Conservation (phyloP, 1,140 invertebrate species). For the Drosophila lini region DNA sequence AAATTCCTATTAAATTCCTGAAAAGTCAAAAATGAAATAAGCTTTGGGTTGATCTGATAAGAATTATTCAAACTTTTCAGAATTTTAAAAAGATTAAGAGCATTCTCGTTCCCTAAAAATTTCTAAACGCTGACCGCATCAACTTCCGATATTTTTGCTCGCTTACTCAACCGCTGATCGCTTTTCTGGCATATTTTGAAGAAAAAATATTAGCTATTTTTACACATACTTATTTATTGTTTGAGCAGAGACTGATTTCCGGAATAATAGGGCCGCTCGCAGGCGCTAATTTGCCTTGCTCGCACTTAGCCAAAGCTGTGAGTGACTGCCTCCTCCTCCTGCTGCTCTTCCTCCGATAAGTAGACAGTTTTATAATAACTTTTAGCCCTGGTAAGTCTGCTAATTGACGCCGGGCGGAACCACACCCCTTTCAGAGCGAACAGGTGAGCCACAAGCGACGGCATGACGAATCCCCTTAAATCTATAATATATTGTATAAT, state of each 20-base stretch:
- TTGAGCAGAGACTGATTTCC: slow-evolving; percentile 36
- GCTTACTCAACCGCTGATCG: slow-evolving; percentile 17
- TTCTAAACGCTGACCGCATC: neutral
- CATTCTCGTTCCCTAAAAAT: neutral
- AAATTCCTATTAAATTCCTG: neutral
- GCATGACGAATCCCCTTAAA: slow-evolving; percentile 39
- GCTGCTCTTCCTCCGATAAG: neutral
- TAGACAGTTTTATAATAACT: slow-evolving; percentile 40
- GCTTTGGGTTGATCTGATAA: neutral
- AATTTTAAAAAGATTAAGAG: neutral
- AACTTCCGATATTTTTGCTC: slow-evolving; percentile 7
- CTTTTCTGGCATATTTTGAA: slow-evolving; percentile 17
- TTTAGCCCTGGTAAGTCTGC: slow-evolving; percentile 39
- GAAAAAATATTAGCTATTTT: slow-evolving; percentile 27
- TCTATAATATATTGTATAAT: slow-evolving; percentile 18
- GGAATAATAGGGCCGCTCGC: slow-evolving; percentile 2
- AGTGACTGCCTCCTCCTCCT: slow-evolving; percentile 5
- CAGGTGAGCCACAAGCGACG: slow-evolving; percentile 26
- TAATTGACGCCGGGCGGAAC: slow-evolving; percentile 42
- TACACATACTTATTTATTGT: slow-evolving; percentile 19
- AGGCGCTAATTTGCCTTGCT: slow-evolving; percentile 39
- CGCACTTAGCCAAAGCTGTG: slow-evolving; percentile 25
- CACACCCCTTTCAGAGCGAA: slow-evolving; percentile 19
- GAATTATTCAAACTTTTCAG: neutral
- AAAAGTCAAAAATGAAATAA: neutral